A percentile compares a stretch with the other conserved stretches of the same genome.
Evolutionary conservation across 2,888 invertebrate genomes (phyloP).

Genomic region (Nymphalis urticae): DNA sequence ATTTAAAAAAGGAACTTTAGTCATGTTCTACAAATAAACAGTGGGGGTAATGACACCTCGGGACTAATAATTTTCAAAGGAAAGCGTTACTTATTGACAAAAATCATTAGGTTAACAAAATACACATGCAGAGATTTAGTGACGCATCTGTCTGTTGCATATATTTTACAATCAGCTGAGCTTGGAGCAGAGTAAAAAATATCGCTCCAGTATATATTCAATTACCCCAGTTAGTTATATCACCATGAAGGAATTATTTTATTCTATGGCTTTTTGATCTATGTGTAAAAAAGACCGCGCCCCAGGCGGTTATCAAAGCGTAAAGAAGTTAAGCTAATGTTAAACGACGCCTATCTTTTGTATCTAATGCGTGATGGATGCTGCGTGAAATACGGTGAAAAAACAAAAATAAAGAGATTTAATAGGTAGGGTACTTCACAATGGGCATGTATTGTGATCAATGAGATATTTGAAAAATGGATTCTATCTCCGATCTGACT

Average conservation of each 20-base stretch:
- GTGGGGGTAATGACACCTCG: slow-evolving; percentile 58
- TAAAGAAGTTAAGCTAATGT: slow-evolving; percentile 81
- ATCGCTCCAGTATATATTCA: slow-evolving; percentile 48
- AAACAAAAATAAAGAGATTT: slow-evolving; percentile 67
- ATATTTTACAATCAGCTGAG: slow-evolving; percentile 60
- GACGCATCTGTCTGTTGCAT: slow-evolving; percentile 68
- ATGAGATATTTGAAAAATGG: slow-evolving; percentile 61
- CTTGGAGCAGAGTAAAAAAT: slow-evolving; percentile 52
- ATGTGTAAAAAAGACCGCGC: slow-evolving; percentile 53
- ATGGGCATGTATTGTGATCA: slow-evolving; percentile 60
- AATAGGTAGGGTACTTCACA: slow-evolving; percentile 59
- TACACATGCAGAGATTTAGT: slow-evolving; percentile 67
- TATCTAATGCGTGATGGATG: slow-evolving; percentile 75
- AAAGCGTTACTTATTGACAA: slow-evolving; percentile 75
- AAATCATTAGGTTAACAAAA: slow-evolving; percentile 77
- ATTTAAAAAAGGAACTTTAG: slow-evolving; percentile 44
- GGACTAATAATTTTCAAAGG: slow-evolving; percentile 53
- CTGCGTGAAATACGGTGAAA: slow-evolving; percentile 65
- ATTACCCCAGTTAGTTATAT: slow-evolving; percentile 54
- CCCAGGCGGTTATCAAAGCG: slow-evolving; percentile 74
- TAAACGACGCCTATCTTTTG: slow-evolving; percentile 80
- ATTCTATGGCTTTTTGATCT: slow-evolving; percentile 50
- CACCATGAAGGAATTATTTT: slow-evolving; percentile 58
- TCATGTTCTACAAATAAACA: slow-evolving; percentile 59
- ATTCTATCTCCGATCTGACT: slow-evolving; percentile 57